Percentiles rank a stretch among this genome's conserved stretches.
Evolutionary conservation across 2,113 vertebrate species (phyloP).

Genomic region (Carassius gibelio): DNA sequence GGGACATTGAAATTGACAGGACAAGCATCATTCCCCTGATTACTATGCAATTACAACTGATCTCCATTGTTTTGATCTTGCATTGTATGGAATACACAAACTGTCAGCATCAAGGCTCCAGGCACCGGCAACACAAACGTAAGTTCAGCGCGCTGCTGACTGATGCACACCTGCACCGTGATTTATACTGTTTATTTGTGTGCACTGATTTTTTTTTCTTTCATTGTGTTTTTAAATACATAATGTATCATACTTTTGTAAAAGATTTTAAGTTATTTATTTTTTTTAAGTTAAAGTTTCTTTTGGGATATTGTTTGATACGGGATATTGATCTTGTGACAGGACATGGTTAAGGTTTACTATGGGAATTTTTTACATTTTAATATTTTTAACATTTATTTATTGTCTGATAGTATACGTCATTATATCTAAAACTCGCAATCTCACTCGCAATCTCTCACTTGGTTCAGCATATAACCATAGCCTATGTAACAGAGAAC

Average conservation of each 20-base stretch:
- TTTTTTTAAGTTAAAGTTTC: background rate
- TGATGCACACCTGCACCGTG: constrained; percentile 54
- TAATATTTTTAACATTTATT: background rate
- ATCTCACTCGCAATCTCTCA: background rate
- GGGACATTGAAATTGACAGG: constrained; percentile 77
- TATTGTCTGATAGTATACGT: background rate
- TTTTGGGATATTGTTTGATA: background rate
- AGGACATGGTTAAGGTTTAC: background rate
- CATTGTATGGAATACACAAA: constrained; percentile 98
- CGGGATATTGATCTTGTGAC: background rate
- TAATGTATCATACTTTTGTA: background rate
- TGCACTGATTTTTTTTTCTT: background rate
- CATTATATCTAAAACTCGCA: background rate
- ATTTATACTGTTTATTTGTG: background rate
- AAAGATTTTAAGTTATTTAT: background rate
- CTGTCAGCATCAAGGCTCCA: constrained; percentile 92
- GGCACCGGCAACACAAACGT: constrained; percentile 95
- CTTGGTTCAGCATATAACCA: background rate
- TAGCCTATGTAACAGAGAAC: background rate
- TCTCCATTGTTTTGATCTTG: constrained; percentile 97
- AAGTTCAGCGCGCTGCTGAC: constrained; percentile 74
- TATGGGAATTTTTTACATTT: background rate
- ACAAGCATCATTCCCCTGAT: constrained; percentile 85
- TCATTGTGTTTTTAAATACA: background rate
- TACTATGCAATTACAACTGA: constrained; percentile 99